Conservation (phyloP, 2,888 invertebrate genomes). For the Sericinus montela region DNA sequence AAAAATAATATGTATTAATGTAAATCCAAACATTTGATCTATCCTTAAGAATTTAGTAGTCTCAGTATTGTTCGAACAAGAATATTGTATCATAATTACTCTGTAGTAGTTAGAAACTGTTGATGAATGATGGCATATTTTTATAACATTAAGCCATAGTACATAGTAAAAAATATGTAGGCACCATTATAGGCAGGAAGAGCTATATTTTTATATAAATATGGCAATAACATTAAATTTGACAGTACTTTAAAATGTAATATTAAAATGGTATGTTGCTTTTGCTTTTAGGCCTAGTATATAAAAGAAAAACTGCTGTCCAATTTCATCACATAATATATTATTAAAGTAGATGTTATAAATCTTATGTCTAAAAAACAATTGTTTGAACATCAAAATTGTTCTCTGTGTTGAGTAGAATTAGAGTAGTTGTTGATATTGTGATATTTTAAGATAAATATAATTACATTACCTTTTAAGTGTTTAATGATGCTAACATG, state of each 20-base stretch:
- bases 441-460: slow-evolving; percentile 72
- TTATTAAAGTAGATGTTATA: slow-evolving; percentile 9
- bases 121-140: no score
- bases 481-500: slow-evolving; percentile 50
- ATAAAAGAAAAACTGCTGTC: slow-evolving; percentile 4
- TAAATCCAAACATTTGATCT: no score
- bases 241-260: neutral
- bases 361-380: slow-evolving; percentile 28
- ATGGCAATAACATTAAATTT: neutral
- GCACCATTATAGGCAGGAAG: neutral
- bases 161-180: no score
- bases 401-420: slow-evolving; percentile 23
- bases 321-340: slow-evolving; percentile 1
- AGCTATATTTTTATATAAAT: neutral
- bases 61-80: no score
- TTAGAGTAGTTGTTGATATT: slow-evolving; percentile 66
- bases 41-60: no score
- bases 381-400: slow-evolving; percentile 25
- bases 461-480: slow-evolving; percentile 34
- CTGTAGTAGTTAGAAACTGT: no score
- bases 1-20: no score
- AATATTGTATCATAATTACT: no score
- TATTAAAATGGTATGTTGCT: neutral
- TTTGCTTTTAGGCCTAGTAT: slow-evolving; percentile 2
- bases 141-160: no score